Base-by-base conservation (phyloP, 2,797 vertebrate species). In the Buceros bicornis region DNA sequence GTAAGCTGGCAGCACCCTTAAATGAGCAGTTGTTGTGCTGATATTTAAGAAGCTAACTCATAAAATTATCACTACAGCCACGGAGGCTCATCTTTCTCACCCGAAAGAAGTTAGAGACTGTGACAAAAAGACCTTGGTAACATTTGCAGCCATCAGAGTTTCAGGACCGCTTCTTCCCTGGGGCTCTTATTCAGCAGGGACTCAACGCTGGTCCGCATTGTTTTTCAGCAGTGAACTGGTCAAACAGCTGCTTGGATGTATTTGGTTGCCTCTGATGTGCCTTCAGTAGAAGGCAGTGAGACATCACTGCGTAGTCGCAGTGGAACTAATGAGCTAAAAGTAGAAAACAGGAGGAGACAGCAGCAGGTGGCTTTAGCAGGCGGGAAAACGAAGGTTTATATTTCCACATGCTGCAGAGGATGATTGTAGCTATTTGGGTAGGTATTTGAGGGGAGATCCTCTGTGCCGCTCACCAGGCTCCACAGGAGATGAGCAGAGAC, bases 271-370 rank as follows among this genome's bases (percentile, higher is more conserved):
- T 76, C 65, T 70, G 86, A 84, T 33, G 3, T 73, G 90, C 78
- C 76, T 54, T 73, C 13, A 9, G 80, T 47, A 82, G 72, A 29
- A 88, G 77, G 73, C 95, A 93, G 74, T 2, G 37, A 76, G 82
- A 56, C 82, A 43, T 35, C 56, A 47, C 37, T 35, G 70, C 16
- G 82, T 25, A n/a, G 79, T 29, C 0, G 5, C 7, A 5, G 69
- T 91, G 87, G 91, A 95, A 92, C 95, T 95, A 94, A 93, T 40
- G 80, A 88, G 95, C 95, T 96, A 94, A 93, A 94, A 93, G 84
- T 89, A 89, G 95, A 91, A 94, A 88, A 62, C 90, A 58, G 93
- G 83, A 96, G 94, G 89, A 88, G 91, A 95, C 91, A 77, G 89
- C 77, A 87, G 94, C 94, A 96, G 95, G 94, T 96, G 96, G 93